phyloP scores from a whole-genome alignment of 1,140 invertebrate species.

The Drosophila kepulauana region DNA sequence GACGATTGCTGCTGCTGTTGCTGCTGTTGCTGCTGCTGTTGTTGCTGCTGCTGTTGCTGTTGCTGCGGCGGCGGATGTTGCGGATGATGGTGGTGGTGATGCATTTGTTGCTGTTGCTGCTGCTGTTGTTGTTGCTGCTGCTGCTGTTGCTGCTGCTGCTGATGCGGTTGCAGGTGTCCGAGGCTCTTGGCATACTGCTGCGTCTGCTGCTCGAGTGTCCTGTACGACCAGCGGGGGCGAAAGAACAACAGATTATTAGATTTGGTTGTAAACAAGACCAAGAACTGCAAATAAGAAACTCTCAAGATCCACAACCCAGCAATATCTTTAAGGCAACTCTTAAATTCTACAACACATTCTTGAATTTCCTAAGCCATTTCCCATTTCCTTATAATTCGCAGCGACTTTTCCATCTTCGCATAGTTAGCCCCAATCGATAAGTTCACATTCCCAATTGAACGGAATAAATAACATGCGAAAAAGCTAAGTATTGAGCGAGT shows the following conservation, averaged over 20 bases:
- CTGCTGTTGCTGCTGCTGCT: slow-evolving; percentile 59
- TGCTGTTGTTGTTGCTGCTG: slow-evolving; percentile 59
- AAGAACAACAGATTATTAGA: slow-evolving; percentile 72
- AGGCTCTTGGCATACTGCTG: slow-evolving; percentile 77
- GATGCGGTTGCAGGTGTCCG: slow-evolving; percentile 53
- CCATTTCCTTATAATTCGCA: no score
- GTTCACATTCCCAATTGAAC: no score
- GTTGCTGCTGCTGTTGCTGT: slow-evolving; percentile 60
- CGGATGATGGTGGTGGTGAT: slow-evolving; percentile 56
- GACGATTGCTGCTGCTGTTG: slow-evolving; percentile 72
- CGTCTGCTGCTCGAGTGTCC: slow-evolving; percentile 72
- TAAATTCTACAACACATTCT: no score
- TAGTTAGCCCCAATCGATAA: no score
- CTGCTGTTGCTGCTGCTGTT: slow-evolving; percentile 58
- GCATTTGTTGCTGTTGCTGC: slow-evolving; percentile 65
- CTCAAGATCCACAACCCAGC: no score
- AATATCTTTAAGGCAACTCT: no score
- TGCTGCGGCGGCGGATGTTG: slow-evolving; percentile 60
- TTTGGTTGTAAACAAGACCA: slow-evolving; percentile 41
- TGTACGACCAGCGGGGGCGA: slow-evolving; percentile 71
- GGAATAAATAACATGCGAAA: no score
- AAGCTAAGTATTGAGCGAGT: no score
- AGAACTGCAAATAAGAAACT: no score
- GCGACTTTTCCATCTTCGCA: no score
- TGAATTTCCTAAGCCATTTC: no score